Conservation (phyloP, 2,888 invertebrate genomes). For the Megalurothrips usitatus region DNA sequence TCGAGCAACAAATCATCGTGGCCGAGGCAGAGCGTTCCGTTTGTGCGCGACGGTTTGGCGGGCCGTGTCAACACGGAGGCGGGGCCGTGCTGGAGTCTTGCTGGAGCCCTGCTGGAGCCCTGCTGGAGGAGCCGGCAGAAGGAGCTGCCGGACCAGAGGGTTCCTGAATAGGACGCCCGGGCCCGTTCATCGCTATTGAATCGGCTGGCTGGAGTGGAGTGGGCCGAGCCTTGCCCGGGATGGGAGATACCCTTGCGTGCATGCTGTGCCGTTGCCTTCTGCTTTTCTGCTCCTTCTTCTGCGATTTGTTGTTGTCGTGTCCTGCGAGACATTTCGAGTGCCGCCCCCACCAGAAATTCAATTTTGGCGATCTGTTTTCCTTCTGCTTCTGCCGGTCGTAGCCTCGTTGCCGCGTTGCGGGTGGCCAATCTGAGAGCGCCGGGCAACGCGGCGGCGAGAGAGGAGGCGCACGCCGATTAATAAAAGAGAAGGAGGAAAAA, state of each 20-base stretch:
- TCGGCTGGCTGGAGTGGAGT: not conserved
- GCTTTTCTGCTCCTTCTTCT: too few species aligned
- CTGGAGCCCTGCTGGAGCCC: not conserved
- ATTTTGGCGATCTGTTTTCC: not conserved
- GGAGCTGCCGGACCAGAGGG: not conserved
- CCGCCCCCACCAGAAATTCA: not conserved
- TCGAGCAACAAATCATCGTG: slow-evolving; percentile 15
- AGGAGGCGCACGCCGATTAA: too few species aligned
- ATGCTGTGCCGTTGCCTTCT: not conserved
- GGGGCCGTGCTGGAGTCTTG: not conserved
- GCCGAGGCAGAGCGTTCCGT: not conserved
- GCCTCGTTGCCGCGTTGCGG: too few species aligned
- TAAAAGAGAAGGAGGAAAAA: too few species aligned
- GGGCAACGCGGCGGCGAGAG: too few species aligned
- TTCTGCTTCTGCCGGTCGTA: too few species aligned
- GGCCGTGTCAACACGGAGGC: not conserved
- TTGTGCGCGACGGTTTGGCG: not conserved
- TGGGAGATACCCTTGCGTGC: not conserved
- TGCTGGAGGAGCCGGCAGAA: not conserved
- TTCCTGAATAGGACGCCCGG: not conserved
- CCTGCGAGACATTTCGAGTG: not conserved
- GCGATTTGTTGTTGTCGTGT: not conserved
- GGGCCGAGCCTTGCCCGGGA: not conserved
- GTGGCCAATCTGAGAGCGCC: too few species aligned
- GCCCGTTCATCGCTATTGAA: not conserved